Evolutionary conservation across 30 jellyfish, hydroid and myxozoan species (phyloP).

Genomic region (Hydractinia echinata): DNA sequence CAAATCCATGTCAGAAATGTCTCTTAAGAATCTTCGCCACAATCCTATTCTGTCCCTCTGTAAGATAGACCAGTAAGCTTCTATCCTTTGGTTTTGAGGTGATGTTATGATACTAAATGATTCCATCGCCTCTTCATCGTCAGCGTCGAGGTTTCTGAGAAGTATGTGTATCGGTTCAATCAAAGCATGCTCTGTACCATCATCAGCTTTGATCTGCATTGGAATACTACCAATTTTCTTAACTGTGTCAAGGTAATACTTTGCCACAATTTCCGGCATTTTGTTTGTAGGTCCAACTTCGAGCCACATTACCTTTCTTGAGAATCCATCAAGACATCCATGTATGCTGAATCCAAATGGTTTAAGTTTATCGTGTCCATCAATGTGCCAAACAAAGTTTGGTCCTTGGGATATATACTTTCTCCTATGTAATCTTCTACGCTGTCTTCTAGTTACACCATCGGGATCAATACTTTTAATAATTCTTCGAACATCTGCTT

Average conservation of each 20-base stretch:
- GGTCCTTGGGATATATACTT: conserved; percentile 48
- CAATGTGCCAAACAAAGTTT: conserved; percentile 50
- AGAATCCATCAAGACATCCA: conserved; percentile 63
- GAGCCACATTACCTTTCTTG: conserved; percentile 56
- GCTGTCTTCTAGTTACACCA: conserved; percentile 33
- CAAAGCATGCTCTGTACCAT: conserved; percentile 56
- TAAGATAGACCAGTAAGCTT: conserved; percentile 61
- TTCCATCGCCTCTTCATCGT: conserved; percentile 15
- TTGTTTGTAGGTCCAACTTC: conserved; percentile 41
- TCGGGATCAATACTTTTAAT: conserved; percentile 46
- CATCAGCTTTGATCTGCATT: conserved; percentile 39
- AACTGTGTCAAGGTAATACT: conserved; percentile 42
- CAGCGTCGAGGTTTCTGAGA: conserved; percentile 39
- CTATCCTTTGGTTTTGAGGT: conserved; percentile 53
- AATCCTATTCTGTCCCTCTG: conserved; percentile 52
- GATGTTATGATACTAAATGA: conserved; percentile 28
- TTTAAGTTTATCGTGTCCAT: conserved; percentile 54
- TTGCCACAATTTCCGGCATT: conserved; percentile 47
- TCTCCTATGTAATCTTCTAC: conserved; percentile 38
- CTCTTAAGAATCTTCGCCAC: conserved; percentile 62
- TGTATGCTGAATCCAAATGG: conserved; percentile 53
- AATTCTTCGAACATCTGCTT: conserved; percentile 25
- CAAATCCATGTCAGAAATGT: conserved; percentile 36
- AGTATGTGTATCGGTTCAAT: conserved; percentile 45
- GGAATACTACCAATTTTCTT: conserved; percentile 41